Evolutionary conservation across 2,797 vertebrate genomes (phyloP), one percentile per base, ranked within the genome.

Genomic region (Spinus olivaceus): DNA sequence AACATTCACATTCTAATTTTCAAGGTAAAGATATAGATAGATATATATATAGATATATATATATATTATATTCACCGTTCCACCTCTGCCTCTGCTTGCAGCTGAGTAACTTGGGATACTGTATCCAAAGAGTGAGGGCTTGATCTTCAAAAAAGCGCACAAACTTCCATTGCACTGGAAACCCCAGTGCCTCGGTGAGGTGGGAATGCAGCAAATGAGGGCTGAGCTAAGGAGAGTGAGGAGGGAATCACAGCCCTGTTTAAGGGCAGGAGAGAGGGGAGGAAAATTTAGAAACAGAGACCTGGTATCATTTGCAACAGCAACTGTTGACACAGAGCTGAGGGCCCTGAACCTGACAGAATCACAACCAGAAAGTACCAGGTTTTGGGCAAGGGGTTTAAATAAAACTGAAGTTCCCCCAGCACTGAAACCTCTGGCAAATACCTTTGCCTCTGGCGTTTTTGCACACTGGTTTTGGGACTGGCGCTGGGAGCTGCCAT

Each of bases 1-100:
- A 96, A 95, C 93, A 85, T 95, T 95, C 92, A 90, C 91, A 78
- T 93, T 92, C 91, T 94, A 87, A 93, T 91, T 96, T 95, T 94
- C 85, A 81, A 95, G 65, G 80, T 82, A 87, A 91, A 94, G 81
- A 80, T 79, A 91, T 27, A 94, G 80, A 79, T 42, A 95, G 23
- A 92, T 12, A 94, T 12, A 94, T 11, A 84, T 0, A 93, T 0
- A 86, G 1, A 69, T 2, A 89, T 10, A 86, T 8, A 92, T 76
- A 90, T 77, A 79, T 46, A 59, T 53, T 77, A 83, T 94, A 91
- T 74, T 92, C 65, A 66, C 86, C 1, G 88, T 87, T 91, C 81
- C 91, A 80, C 84, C 76, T 86, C 44, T 57, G 90, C 90, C 90
- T 90, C 70, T 60, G 72, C 92, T 76, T 76, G 57, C 87, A 77